Base-by-base conservation (phyloP, 2,113 vertebrate species). In the Caranx ignobilis region DNA sequence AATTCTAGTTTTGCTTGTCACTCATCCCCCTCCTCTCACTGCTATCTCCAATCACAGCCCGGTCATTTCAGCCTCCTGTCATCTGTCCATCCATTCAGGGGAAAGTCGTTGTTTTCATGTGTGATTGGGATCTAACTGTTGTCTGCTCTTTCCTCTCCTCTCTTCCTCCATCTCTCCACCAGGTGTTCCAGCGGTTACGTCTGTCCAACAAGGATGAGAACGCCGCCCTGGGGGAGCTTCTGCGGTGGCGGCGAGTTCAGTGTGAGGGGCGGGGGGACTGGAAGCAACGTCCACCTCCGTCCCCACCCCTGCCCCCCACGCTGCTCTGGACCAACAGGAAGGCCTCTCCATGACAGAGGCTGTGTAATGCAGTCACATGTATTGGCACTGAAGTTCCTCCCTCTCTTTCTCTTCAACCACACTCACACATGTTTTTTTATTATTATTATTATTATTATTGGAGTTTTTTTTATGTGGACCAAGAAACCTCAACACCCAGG, bases 241-340 rank as follows among this genome's bases (percentile, higher is more conserved):
- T 97, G 84, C 95, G 96, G 21, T 96, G 96, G 96, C 94, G 96
- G 74, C 94, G 95, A 86, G 93, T 89, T 87, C 95, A 97, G 73
- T 96, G 96, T 60, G 97, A 97, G 91, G 94, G 95, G 54, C 87
- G 70, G 39, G 93, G 88, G 18, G 93, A 94, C 77, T 96, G 96
- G 95, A 95, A 96, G 84, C 94, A 94, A 56, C 93, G 67, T 84
- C 93, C 50, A 52, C 89, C 92, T 88, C 94, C 76, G 88, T 94
- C 96, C 93, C 65, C 95, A 85, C 3, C 95, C 92, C 21, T 95
- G 78, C 91, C 96, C 70, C 91, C 91, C 84, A 78, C 89, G 19
- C 89, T 95, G 91, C 91, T 96, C 91, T 93, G 96, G 96, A 94
- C 95, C 95, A 35, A 94, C 88, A 96, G 95, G 94, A 97, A 97